A percentile compares a stretch with the other conserved stretches of the same genome.
phyloP scores from a whole-genome alignment of 1,140 invertebrate species.

The Lepidurus packardi region DNA sequence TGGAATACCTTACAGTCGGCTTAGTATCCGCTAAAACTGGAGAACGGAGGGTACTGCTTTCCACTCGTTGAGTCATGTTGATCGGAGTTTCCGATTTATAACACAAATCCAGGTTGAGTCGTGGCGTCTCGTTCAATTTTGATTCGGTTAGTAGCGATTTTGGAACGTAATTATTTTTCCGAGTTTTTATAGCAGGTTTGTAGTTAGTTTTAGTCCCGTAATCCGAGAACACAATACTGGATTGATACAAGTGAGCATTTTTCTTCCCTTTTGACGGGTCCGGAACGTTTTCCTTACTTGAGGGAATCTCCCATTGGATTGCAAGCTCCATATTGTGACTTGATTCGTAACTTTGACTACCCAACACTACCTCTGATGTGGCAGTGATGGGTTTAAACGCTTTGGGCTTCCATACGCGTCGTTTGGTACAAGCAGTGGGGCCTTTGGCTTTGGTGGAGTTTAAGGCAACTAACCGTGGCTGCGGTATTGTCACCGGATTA shows the following conservation, averaged over 20 bases:
- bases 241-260: background rate
- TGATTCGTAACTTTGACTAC: background rate
- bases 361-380: conserved; percentile 14
- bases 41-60: background rate
- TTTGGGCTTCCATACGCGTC: conserved; percentile 4
- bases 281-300: background rate
- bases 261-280: background rate
- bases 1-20: background rate
- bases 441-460: conserved; percentile 32
- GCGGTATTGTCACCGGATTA: background rate
- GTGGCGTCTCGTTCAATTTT: background rate
- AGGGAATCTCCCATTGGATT: conserved; percentile 32
- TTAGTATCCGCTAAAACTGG: background rate
- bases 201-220: conserved; percentile 4
- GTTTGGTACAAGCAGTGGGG: conserved; percentile 33
- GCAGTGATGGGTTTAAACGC: background rate
- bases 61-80: background rate
- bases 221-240: background rate
- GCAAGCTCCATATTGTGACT: conserved; percentile 30
- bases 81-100: conserved; percentile 21
- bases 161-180: conserved; percentile 25
- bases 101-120: background rate
- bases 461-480: conserved; percentile 19
- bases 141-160: background rate
- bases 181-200: conserved; percentile 33